Conservation (phyloP, 2,797 vertebrate species). For the Cryptoprocta ferox region DNA sequence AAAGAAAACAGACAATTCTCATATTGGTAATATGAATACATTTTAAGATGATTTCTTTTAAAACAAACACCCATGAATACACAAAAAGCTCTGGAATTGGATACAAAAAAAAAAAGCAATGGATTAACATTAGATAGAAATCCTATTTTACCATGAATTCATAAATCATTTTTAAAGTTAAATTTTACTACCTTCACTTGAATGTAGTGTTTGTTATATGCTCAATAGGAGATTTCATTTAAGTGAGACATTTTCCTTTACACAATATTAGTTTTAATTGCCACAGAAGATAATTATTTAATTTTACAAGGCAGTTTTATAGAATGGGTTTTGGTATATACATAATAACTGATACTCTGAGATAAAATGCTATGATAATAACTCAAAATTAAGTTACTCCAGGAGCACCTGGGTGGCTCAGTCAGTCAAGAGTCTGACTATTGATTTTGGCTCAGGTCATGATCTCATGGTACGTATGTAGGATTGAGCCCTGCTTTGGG, state of each 20-base stretch:
- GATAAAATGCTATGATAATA: background rate
- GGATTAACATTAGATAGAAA: no score
- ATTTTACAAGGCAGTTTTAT: conserved; percentile 1
- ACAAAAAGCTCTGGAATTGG: no score
- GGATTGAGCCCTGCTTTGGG: no score
- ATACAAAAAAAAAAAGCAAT: no score
- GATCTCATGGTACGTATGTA: no score
- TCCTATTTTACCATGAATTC: no score
- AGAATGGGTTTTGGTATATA: background rate
- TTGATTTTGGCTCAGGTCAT: no score
- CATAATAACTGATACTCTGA: background rate
- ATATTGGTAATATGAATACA: background rate
- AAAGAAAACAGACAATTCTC: no score
- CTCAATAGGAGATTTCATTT: background rate
- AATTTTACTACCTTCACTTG: background rate
- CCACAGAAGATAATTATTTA: conserved; percentile 15
- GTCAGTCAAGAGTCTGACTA: no score
- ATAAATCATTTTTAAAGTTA: conserved; percentile 14
- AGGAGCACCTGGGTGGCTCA: no score
- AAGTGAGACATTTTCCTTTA: background rate
- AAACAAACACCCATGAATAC: background rate
- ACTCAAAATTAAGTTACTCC: conserved; percentile 21
- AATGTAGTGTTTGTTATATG: background rate
- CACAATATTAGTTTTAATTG: conserved; percentile 4
- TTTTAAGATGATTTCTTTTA: background rate